Conservation (phyloP, 2,888 invertebrate genomes). For the Pammene aurita region DNA sequence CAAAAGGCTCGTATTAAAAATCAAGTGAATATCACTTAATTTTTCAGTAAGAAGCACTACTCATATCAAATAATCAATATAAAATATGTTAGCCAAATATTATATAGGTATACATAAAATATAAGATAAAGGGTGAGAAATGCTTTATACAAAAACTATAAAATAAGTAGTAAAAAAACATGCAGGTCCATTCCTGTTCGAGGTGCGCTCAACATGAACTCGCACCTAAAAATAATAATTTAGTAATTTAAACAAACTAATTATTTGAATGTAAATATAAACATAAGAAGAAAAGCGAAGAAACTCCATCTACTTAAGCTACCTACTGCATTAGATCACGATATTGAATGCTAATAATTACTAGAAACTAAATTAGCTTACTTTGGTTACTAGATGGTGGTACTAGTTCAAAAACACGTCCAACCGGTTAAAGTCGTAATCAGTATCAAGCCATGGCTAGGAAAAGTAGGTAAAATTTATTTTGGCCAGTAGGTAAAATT, state of each 20-base stretch:
- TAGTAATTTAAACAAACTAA: constrained; percentile 2
- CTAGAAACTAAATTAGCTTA: not conserved
- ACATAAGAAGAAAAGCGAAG: constrained; percentile 13
- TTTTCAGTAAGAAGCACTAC: not conserved
- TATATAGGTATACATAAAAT: not conserved
- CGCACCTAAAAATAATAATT: not conserved
- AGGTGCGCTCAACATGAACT: constrained; percentile 10
- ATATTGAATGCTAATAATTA: constrained; percentile 20
- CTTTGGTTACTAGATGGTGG: constrained; percentile 13
- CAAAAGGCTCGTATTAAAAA: not conserved
- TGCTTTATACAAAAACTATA: constrained; percentile 10
- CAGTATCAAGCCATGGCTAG: not conserved
- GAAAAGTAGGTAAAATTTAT: too few relatives aligned
- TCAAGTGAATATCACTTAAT: not conserved
- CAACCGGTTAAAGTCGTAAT: not conserved
- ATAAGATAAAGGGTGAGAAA: constrained; percentile 9
- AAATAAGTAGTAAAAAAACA: constrained; percentile 18
- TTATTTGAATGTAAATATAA: constrained; percentile 1
- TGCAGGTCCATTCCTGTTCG: constrained; percentile 12
- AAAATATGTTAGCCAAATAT: constrained; percentile 1
- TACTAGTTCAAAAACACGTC: not conserved
- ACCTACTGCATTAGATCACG: constrained; percentile 13
- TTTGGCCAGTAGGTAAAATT: too few relatives aligned
- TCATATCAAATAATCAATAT: constrained; percentile 2
- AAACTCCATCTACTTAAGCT: constrained; percentile 19